Base-by-base conservation (phyloP, 2,113 vertebrate genomes). In the Nycticebus coucang region DNA sequence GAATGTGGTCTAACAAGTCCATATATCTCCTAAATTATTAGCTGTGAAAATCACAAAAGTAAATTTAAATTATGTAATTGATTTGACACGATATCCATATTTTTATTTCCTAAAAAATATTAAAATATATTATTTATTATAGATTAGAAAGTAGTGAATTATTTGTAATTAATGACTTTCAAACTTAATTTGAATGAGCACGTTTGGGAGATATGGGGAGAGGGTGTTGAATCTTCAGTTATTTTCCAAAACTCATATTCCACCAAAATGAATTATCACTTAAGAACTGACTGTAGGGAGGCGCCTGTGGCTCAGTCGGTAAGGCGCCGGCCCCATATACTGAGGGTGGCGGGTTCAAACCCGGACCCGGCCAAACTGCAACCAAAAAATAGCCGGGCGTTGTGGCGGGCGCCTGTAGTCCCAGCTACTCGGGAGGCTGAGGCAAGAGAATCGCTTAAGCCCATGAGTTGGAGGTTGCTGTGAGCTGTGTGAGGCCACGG, bases 281-380 rank as follows among this genome's bases (percentile, higher is more conserved):
- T 35, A 89, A n/a, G 10, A 55, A 95, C 6, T 79, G 9, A n/a
- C 55, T 89, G 19, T 96, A 84, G n/a, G n/a, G n/a, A n/a, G n/a
- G n/a, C n/a, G n/a, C n/a, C n/a, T n/a, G n/a, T n/a, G n/a, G n/a
- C n/a, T n/a, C n/a, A n/a, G n/a, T n/a, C n/a, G n/a, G n/a, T n/a
- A n/a, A n/a, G n/a, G n/a, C n/a, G n/a, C n/a, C n/a, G n/a, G n/a
- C n/a, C n/a, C n/a, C n/a, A n/a, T n/a, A n/a, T n/a, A n/a, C n/a
- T n/a, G n/a, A n/a, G n/a, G n/a, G n/a, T n/a, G n/a, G n/a, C n/a
- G n/a, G n/a, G n/a, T n/a, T n/a, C n/a, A n/a, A n/a, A n/a, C n/a
- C n/a, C n/a, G n/a, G n/a, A n/a, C n/a, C n/a, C n/a, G n/a, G n/a
- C n/a, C n/a, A n/a, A n/a, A n/a, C n/a, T n/a, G n/a, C n/a, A n/a